Percentiles rank a stretch among this genome's conserved stretches.
Evolutionary conservation across 2,888 invertebrate genomes (phyloP).

Genomic region (Drosophila affinis): DNA sequence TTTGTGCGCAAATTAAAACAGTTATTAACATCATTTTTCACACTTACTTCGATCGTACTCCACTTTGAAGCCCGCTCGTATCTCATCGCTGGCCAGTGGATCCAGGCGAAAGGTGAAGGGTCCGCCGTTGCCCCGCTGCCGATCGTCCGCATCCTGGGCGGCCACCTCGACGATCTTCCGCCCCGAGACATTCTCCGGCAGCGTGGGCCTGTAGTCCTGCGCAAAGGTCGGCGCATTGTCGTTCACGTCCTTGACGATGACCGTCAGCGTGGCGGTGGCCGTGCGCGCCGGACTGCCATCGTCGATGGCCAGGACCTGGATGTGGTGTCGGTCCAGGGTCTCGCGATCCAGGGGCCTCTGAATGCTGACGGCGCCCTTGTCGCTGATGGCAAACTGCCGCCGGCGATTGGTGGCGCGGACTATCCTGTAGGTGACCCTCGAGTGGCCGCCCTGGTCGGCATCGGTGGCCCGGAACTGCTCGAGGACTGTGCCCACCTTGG

Average conservation of each 20-base stretch:
- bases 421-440: slow-evolving; percentile 93
- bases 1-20: slow-evolving; percentile 3
- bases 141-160: slow-evolving; percentile 95
- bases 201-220: slow-evolving; percentile 94
- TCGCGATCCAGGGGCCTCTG: slow-evolving; percentile 96
- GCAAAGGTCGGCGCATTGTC: slow-evolving; percentile 96
- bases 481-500: slow-evolving; percentile 93
- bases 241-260: slow-evolving; percentile 96
- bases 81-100: slow-evolving; percentile 95
- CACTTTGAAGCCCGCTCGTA: slow-evolving; percentile 96
- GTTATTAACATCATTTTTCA: too few species aligned
- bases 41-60: slow-evolving; percentile 96
- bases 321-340: slow-evolving; percentile 95
- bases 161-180: slow-evolving; percentile 95
- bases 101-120: slow-evolving; percentile 96
- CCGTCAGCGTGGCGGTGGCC: slow-evolving; percentile 95
- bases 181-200: slow-evolving; percentile 95
- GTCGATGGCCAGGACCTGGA: slow-evolving; percentile 96
- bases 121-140: slow-evolving; percentile 96
- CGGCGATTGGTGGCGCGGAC: slow-evolving; percentile 95
- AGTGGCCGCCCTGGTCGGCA: slow-evolving; percentile 96
- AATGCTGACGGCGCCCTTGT: slow-evolving; percentile 96
- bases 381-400: slow-evolving; percentile 96
- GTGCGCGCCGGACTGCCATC: slow-evolving; percentile 95
- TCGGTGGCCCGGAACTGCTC: slow-evolving; percentile 97